Percentiles rank a stretch among this genome's conserved stretches.
Evolutionary conservation across 2,797 vertebrate species (phyloP).

Genomic region (Platalea minor): DNA sequence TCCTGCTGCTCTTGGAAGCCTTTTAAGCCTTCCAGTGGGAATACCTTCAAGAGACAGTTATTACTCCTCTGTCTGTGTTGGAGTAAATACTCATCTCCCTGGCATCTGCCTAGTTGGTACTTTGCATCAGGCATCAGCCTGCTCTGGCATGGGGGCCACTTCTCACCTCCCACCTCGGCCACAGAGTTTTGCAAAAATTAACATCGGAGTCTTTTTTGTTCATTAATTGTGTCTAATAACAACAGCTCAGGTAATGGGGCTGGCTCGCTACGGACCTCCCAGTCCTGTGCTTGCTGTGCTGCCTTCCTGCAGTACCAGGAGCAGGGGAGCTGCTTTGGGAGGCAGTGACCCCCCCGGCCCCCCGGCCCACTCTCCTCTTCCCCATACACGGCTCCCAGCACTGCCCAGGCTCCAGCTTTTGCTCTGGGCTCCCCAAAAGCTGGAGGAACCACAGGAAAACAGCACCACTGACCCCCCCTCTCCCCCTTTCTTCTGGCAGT

Average conservation of each 20-base stretch:
- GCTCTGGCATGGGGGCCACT: background rate
- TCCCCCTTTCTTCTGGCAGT: conserved; percentile 69
- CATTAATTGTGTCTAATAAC: background rate
- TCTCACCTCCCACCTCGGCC: background rate
- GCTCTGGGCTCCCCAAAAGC: background rate
- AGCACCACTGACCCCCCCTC: background rate
- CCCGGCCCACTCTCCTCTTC: background rate
- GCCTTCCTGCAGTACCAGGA: background rate
- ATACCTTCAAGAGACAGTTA: background rate
- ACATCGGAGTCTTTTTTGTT: background rate
- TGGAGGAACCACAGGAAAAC: background rate
- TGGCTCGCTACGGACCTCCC: background rate
- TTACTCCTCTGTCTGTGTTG: background rate
- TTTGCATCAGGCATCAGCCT: background rate
- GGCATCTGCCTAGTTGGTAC: background rate
- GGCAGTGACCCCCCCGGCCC: background rate
- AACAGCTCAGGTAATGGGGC: background rate
- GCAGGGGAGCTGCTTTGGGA: background rate
- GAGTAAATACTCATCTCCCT: background rate
- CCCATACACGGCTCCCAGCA: background rate
- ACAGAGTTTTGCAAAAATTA: background rate
- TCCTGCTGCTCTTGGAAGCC: conserved; percentile 3
- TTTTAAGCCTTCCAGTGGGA: conserved; percentile 46
- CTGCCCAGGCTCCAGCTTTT: background rate
- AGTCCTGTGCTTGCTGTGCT: background rate